Conservation (phyloP, 2,888 invertebrate genomes). For the Cremastinae sp. region DNA sequence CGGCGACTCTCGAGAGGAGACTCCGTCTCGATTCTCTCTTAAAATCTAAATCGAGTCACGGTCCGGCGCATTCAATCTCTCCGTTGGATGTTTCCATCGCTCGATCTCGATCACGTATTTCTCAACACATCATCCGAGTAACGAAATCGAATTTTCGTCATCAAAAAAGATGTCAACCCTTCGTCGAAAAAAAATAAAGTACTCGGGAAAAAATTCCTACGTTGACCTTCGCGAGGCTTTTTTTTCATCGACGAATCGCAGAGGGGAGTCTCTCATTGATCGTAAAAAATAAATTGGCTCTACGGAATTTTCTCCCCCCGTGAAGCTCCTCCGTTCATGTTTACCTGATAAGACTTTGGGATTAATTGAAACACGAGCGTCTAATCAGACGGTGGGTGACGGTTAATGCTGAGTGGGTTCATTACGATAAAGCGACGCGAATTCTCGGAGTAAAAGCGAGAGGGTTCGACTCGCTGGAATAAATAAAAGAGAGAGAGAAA, state of each 20-base stretch:
- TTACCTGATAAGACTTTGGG: too few species aligned
- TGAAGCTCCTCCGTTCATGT: too few species aligned
- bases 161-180: constrained; percentile 5
- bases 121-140: constrained; percentile 7
- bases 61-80: constrained; percentile 35
- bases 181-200: constrained; percentile 5
- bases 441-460: too few species aligned
- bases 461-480: too few species aligned
- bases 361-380: too few species aligned
- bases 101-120: constrained; percentile 34
- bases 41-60: constrained; percentile 25
- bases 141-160: constrained; percentile 40
- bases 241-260: not conserved
- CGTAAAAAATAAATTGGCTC: too few species aligned
- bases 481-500: too few species aligned
- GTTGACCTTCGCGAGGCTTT: not conserved
- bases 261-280: too few species aligned
- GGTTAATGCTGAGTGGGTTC: too few species aligned
- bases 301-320: too few species aligned
- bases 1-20: not conserved
- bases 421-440: too few species aligned
- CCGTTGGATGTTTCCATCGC: constrained; percentile 21
- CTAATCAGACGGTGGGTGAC: too few species aligned
- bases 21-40: constrained; percentile 6
- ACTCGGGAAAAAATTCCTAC: constrained; percentile 6